Conservation (phyloP, 2,888 invertebrate species). For the Eustalomyia histrio region DNA sequence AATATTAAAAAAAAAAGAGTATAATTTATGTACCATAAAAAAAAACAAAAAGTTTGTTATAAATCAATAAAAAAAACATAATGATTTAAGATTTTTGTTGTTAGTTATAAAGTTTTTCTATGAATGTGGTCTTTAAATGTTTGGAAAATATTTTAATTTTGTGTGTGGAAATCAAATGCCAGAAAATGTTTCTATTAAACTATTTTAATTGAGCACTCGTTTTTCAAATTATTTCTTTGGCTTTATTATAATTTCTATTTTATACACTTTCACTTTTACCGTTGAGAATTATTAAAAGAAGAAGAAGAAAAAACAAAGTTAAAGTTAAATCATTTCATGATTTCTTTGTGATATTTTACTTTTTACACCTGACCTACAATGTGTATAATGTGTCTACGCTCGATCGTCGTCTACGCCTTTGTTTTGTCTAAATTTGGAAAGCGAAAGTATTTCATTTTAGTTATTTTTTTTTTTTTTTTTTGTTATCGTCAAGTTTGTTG, state of each 20-base stretch:
- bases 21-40: background rate
- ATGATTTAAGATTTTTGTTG: background rate
- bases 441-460: slow-evolving; percentile 17
- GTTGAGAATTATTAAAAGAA: slow-evolving; percentile 21
- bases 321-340: slow-evolving; percentile 5
- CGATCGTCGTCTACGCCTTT: background rate
- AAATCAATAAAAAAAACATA: slow-evolving; percentile 1
- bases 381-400: background rate
- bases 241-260: slow-evolving; percentile 12
- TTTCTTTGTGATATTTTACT: slow-evolving; percentile 12
- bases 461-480: background rate
- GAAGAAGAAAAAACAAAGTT: background rate
- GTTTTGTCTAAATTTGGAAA: slow-evolving; percentile 30
- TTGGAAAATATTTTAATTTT: background rate
- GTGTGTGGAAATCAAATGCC: background rate
- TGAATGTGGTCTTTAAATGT: background rate
- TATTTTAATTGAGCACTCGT: background rate
- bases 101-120: background rate
- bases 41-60: background rate
- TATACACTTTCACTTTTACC: slow-evolving; percentile 41
- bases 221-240: slow-evolving; percentile 20
- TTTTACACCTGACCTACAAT: slow-evolving; percentile 12
- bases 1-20: background rate
- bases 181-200: background rate
- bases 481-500: slow-evolving; percentile 5